These are phyloP conservation scores for Myodes glareolus DNA, from an alignment of 2,113 vertebrate species.

Conservation along the genomic window DNA sequence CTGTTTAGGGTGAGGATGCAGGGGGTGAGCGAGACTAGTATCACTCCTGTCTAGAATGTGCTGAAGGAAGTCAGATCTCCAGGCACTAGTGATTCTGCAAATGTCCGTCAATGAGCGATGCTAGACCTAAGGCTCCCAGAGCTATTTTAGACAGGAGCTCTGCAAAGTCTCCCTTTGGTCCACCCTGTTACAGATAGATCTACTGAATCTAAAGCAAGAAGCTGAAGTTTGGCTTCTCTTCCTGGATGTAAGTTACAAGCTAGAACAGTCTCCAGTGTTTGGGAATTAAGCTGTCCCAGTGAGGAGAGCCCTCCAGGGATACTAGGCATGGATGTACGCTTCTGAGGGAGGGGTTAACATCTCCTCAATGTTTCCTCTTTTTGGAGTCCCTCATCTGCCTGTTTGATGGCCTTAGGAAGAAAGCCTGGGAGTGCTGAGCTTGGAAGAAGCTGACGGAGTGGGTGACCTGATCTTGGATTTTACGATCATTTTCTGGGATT, in stretches of 20 bases:
- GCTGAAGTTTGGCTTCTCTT: neutral
- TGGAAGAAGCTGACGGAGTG: neutral
- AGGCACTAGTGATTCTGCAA: neutral
- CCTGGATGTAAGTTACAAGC: neutral
- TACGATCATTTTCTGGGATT: neutral
- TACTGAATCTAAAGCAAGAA: neutral
- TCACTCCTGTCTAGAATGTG: neutral
- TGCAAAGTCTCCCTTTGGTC: neutral
- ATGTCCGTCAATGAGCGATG: neutral
- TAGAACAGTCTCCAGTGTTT: neutral
- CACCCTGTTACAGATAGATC: neutral
- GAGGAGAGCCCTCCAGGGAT: neutral
- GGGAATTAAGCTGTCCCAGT: neutral
- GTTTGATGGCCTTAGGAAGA: neutral
- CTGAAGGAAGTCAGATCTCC: neutral
- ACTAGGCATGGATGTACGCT: neutral
- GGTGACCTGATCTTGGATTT: neutral
- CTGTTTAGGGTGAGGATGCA: neutral
- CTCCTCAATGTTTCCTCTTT: constrained; percentile 4
- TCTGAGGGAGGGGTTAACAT: constrained; percentile 7
- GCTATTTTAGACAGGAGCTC: neutral
- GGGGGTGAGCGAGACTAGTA: neutral
- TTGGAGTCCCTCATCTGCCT: neutral
- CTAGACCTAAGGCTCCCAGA: neutral
- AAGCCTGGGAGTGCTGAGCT: neutral